A percentile compares a stretch with the other conserved stretches of the same genome.
These are phyloP conservation scores for Orchesella cincta DNA, from an alignment of 1,140 invertebrate species.

Conservation along the genomic window DNA sequence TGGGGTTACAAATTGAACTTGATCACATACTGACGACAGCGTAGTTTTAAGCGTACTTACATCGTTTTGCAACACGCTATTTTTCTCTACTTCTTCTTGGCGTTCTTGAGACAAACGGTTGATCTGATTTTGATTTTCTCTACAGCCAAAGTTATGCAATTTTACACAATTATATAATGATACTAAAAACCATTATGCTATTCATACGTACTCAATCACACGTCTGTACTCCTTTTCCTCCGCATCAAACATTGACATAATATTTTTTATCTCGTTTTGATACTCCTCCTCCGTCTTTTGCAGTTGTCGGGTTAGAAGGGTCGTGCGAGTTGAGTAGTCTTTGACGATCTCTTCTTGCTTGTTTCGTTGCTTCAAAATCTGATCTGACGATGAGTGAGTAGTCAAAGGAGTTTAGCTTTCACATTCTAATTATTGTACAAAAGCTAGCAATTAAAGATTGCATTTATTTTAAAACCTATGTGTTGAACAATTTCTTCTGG, in stretches of 20 bases:
- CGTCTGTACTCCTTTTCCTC: slow-evolving; percentile 39
- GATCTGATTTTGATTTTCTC: neutral
- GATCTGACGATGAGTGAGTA: slow-evolving; percentile 27
- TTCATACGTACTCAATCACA: slow-evolving; percentile 7
- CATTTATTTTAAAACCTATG: slow-evolving; percentile 52
- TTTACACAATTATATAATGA: neutral
- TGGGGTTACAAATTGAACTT: too few species aligned
- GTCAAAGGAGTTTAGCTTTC: neutral
- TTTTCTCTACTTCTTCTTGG: neutral
- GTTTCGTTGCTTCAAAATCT: slow-evolving; percentile 39
- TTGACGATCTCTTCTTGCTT: slow-evolving; percentile 44
- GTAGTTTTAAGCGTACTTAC: slow-evolving; percentile 3
- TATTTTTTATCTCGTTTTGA: slow-evolving; percentile 42
- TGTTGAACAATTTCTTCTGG: slow-evolving; percentile 55
- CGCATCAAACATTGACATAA: slow-evolving; percentile 41
- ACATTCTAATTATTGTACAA: neutral
- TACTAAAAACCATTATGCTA: neutral
- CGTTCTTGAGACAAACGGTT: neutral
- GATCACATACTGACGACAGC: too few species aligned
- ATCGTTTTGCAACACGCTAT: neutral
- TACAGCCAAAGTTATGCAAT: neutral
- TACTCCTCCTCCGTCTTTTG: slow-evolving; percentile 46
- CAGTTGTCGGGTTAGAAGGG: slow-evolving; percentile 40
- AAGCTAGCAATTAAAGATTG: neutral
- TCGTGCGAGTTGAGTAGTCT: slow-evolving; percentile 41